Conservation (phyloP, 2,113 vertebrate genomes). For the Plestiodon gilberti region DNA sequence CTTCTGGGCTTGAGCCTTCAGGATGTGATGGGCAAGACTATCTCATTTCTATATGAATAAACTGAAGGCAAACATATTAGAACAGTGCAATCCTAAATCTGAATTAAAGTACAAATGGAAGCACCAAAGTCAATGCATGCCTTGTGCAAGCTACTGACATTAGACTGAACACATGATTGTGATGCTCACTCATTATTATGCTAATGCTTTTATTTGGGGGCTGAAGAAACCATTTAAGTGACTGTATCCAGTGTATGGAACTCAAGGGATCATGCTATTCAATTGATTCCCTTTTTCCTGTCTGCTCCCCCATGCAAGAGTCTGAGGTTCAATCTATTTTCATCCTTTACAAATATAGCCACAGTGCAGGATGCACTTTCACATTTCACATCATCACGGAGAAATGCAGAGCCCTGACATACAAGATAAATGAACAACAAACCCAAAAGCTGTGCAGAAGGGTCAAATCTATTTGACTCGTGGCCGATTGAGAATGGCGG, state of each 20-base stretch:
- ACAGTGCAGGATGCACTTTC: conserved; percentile 55
- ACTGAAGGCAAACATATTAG: background rate
- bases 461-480: conserved; percentile 68
- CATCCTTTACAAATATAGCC: conserved; percentile 54
- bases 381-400: conserved; percentile 60
- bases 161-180: background rate
- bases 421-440: conserved; percentile 72
- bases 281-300: conserved; percentile 26
- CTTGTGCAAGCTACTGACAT: background rate
- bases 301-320: conserved; percentile 27
- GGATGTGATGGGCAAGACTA: background rate
- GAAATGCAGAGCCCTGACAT: conserved; percentile 65
- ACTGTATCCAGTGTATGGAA: conserved; percentile 10
- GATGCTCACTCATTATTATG: conserved; percentile 17
- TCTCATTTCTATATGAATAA: background rate
- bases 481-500: conserved; percentile 45
- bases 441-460: conserved; percentile 56
- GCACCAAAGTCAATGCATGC: background rate
- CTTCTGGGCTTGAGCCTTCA: background rate
- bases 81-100: background rate
- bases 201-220: conserved; percentile 33
- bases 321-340: conserved; percentile 60
- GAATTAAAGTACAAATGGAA: conserved; percentile 24
- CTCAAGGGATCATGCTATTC: conserved; percentile 26
- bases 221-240: background rate